Conservation (phyloP, 2,113 vertebrate species). For the Odontophorus gujanensis region DNA sequence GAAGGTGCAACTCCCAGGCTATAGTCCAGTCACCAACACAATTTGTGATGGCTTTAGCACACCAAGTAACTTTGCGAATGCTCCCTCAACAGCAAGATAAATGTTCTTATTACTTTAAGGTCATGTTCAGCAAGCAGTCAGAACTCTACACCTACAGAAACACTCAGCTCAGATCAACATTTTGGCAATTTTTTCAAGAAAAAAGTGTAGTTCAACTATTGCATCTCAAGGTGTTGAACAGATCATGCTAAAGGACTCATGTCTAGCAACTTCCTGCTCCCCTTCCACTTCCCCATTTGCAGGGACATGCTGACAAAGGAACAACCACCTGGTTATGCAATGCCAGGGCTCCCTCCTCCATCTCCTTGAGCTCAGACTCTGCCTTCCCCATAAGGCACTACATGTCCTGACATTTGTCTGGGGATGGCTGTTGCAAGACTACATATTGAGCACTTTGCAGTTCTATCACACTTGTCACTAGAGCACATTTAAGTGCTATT, state of each 20-base stretch:
- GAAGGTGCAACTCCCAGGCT: constrained; percentile 16
- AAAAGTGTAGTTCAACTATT: background rate
- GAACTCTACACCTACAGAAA: background rate
- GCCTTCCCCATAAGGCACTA: background rate
- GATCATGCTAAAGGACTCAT: background rate
- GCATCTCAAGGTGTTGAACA: background rate
- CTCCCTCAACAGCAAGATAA: background rate
- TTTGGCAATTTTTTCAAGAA: background rate
- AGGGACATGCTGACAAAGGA: background rate
- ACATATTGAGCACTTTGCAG: background rate
- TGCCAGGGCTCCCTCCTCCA: background rate
- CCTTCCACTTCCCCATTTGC: background rate
- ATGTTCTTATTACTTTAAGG: background rate
- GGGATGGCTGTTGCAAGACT: background rate
- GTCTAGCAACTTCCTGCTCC: background rate
- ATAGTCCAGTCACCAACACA: constrained; percentile 7
- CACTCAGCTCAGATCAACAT: background rate
- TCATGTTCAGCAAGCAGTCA: constrained; percentile 1
- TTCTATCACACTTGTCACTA: background rate
- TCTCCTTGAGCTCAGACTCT: background rate
- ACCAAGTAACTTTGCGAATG: background rate
- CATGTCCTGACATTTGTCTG: background rate
- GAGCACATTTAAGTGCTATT: background rate
- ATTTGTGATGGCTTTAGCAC: background rate
- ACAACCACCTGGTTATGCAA: background rate